Evolutionary conservation across 2,113 vertebrate species (phyloP).

Genomic region (Nestor notabilis): DNA sequence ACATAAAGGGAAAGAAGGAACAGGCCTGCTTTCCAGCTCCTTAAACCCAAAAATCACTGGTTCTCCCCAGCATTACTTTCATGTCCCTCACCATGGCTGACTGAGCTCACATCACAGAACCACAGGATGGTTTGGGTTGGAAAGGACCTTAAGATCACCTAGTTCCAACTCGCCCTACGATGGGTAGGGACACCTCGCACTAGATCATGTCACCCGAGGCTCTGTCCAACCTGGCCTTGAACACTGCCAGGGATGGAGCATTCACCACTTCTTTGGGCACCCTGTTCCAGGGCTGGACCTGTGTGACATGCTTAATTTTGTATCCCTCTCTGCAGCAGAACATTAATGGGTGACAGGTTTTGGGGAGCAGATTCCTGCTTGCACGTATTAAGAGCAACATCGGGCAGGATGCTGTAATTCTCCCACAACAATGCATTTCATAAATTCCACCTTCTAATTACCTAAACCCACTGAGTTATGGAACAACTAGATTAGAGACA

Average conservation of each 20-base stretch:
- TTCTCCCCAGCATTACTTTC: not conserved
- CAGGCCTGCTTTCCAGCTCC: not conserved
- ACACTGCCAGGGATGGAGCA: not conserved
- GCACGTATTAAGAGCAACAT: not conserved
- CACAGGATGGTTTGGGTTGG: not conserved
- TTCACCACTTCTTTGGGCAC: not conserved
- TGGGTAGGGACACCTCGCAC: not conserved
- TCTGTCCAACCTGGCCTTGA: not conserved
- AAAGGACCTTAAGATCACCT: not conserved
- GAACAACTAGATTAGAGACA: not conserved
- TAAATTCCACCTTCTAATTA: not conserved
- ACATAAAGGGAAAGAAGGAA: not conserved
- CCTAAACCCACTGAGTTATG: not conserved
- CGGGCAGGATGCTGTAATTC: not conserved
- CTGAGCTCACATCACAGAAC: not conserved
- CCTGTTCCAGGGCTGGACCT: not conserved
- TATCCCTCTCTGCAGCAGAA: not conserved
- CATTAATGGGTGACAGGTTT: not conserved
- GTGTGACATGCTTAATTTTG: not conserved
- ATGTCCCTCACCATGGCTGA: not conserved
- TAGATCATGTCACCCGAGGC: not conserved
- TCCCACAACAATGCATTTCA: not conserved
- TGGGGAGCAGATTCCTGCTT: not conserved
- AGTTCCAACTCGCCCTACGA: not conserved
- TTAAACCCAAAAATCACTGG: not conserved